A percentile compares a stretch with the other conserved stretches of the same genome.
These are phyloP conservation scores for Shinisaurus crocodilurus DNA, from an alignment of 2,113 vertebrate species.

Conservation along the genomic window DNA sequence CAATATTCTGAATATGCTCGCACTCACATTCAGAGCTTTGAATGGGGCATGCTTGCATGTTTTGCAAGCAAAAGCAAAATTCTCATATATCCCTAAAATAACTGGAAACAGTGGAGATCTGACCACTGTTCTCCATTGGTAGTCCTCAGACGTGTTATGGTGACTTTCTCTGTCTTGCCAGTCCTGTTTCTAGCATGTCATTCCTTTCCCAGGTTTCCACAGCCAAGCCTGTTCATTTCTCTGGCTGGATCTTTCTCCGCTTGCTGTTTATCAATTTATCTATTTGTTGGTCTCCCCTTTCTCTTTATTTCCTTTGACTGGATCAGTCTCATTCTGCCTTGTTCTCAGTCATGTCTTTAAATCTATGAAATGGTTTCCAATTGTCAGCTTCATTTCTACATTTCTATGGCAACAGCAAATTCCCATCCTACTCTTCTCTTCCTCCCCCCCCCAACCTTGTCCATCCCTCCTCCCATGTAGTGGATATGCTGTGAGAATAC, in stretches of 20 bases:
- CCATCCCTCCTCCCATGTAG: constrained; percentile 44
- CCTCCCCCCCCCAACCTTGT: background rate
- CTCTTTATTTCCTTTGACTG: constrained; percentile 19
- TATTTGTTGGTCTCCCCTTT: constrained; percentile 25
- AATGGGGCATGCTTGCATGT: no score
- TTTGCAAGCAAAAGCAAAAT: no score
- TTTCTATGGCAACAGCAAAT: constrained; percentile 79
- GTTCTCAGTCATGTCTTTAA: constrained; percentile 37
- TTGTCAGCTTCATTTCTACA: constrained; percentile 66
- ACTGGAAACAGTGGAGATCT: background rate
- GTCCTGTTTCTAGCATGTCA: background rate
- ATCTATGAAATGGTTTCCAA: constrained; percentile 54
- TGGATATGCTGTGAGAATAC: constrained; percentile 57
- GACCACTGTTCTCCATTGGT: background rate
- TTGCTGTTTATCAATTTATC: constrained; percentile 19
- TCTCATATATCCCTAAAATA: background rate
- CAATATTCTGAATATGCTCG: no score
- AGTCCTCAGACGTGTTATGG: no score
- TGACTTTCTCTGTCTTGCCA: background rate
- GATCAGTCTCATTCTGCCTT: constrained; percentile 14
- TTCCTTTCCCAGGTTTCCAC: background rate
- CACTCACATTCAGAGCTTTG: no score
- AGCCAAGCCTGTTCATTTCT: background rate
- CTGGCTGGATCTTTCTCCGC: constrained; percentile 4
- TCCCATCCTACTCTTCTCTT: constrained; percentile 62